Conservation (phyloP, 2,888 invertebrate genomes). For the Athalia rosae region DNA sequence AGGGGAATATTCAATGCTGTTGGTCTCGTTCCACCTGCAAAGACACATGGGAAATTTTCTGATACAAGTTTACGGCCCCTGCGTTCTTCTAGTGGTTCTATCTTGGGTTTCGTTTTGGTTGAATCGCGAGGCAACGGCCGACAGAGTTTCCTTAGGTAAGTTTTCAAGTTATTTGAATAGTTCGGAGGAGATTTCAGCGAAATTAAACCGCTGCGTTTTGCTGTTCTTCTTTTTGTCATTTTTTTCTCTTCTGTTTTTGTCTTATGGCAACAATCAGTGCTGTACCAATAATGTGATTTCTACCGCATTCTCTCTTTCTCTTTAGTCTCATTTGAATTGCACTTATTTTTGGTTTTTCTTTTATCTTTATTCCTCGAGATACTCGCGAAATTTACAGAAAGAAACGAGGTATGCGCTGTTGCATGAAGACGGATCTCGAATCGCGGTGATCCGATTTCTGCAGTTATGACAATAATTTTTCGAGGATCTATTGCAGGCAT, state of each 20-base stretch:
- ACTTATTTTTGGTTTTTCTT: no score
- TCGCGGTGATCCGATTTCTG: no score
- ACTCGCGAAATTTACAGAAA: no score
- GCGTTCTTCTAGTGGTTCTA: constrained; percentile 87
- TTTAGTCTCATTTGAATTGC: no score
- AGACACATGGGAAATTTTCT: constrained; percentile 91
- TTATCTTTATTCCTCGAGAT: no score
- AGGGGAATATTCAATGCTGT: constrained; percentile 83
- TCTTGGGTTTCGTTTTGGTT: constrained; percentile 93
- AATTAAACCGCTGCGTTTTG: neutral
- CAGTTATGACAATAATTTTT: no score
- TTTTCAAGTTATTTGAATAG: constrained; percentile 2
- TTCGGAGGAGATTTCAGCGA: neutral
- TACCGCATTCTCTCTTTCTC: no score
- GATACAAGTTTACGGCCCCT: constrained; percentile 91
- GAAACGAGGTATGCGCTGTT: no score
- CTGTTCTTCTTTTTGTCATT: neutral
- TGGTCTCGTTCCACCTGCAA: constrained; percentile 85
- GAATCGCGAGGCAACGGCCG: constrained; percentile 89
- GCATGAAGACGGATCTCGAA: no score
- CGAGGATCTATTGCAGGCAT: constrained; percentile 77
- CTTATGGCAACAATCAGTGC: no score
- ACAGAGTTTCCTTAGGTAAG: constrained; percentile 85
- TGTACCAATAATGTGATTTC: no score
- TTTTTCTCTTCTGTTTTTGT: neutral